Percentiles rank a stretch among this genome's conserved stretches.
phyloP scores from a whole-genome alignment of 1,140 invertebrate species.

The Cheumatopsyche charites region DNA sequence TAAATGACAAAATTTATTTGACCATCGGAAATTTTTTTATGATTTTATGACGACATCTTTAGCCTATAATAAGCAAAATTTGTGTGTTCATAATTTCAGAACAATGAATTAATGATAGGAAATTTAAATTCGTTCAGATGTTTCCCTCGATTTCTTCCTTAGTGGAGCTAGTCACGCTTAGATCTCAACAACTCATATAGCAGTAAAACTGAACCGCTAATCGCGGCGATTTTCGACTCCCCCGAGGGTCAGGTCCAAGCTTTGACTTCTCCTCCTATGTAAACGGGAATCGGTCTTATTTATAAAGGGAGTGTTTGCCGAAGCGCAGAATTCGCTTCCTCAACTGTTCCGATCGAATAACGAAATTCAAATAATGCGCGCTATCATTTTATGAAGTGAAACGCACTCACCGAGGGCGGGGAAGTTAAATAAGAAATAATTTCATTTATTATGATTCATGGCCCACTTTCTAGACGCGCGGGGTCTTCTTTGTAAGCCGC shows the following conservation, averaged over 20 bases:
- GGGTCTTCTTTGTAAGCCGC: constrained; percentile 21
- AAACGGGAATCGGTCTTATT: constrained; percentile 13
- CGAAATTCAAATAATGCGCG: not conserved
- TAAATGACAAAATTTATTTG: too few relatives aligned
- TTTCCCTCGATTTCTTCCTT: too few relatives aligned
- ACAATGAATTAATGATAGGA: too few relatives aligned
- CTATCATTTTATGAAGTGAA: not conserved
- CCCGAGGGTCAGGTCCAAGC: not conserved
- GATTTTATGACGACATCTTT: too few relatives aligned
- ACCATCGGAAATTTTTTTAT: too few relatives aligned
- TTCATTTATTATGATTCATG: constrained; percentile 27
- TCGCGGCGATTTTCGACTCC: not conserved
- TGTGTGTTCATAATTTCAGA: too few relatives aligned
- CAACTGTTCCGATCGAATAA: not conserved
- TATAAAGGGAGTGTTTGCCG: constrained; percentile 11
- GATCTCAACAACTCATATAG: too few relatives aligned
- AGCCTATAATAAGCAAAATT: too few relatives aligned
- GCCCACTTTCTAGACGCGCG: constrained; percentile 19
- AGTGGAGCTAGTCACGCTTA: too few relatives aligned
- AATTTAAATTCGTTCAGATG: too few relatives aligned
- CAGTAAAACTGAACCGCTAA: constrained; percentile 2
- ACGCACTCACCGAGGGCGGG: not conserved
- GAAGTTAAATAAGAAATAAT: constrained; percentile 18
- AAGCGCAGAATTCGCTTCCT: not conserved
- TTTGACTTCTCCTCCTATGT: constrained; percentile 7